phyloP scores from a whole-genome alignment of 2,888 invertebrate genomes.

The Dinocampus coccinellae region DNA sequence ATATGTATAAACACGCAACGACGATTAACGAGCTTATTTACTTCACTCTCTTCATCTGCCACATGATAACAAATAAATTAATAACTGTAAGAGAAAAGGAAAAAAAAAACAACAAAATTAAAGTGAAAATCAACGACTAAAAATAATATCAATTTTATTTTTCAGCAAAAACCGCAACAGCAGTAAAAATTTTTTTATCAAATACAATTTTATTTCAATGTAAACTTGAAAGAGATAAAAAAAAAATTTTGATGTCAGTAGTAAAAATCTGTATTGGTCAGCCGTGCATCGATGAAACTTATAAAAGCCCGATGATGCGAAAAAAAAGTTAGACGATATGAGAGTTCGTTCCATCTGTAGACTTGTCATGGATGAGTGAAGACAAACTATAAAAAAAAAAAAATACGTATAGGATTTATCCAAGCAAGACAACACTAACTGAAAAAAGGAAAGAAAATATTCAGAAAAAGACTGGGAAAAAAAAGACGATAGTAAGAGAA shows the following conservation, averaged over 20 bases:
- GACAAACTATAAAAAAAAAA: slow-evolving; percentile 3
- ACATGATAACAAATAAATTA: background rate
- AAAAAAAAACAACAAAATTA: too few species aligned
- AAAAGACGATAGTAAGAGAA: background rate
- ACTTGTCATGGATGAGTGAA: slow-evolving; percentile 12
- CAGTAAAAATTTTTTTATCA: too few species aligned
- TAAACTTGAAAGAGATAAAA: background rate
- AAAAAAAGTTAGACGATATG: slow-evolving; percentile 2
- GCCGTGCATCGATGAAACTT: slow-evolving; percentile 3
- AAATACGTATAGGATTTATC: slow-evolving; percentile 21
- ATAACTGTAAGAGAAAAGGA: slow-evolving; percentile 6
- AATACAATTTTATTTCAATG: background rate
- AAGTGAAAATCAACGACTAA: background rate
- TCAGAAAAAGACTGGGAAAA: slow-evolving; percentile 1
- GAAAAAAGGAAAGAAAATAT: too few species aligned
- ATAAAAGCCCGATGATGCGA: background rate
- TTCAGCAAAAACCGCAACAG: too few species aligned
- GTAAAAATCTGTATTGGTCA: background rate
- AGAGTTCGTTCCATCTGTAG: background rate
- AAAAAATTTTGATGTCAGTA: background rate
- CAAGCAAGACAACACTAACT: slow-evolving; percentile 32
- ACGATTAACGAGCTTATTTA: slow-evolving; percentile 4
- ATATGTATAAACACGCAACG: background rate
- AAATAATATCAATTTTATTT: background rate
- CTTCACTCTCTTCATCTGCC: background rate